These are phyloP conservation scores for Eupsilia transversa DNA, from an alignment of 2,888 invertebrate species.

Conservation along the genomic window DNA sequence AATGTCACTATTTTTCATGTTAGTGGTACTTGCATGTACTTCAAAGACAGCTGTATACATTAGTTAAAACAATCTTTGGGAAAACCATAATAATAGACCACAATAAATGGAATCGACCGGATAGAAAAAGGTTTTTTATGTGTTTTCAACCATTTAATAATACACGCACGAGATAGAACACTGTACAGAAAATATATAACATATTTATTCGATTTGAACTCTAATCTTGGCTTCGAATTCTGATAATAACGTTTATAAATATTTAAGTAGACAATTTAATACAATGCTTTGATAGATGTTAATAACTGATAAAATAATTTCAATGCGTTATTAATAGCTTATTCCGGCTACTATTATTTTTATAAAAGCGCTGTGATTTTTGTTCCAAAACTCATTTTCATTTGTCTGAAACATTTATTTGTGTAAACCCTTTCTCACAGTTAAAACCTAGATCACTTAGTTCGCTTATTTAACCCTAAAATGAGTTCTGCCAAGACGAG, in stretches of 20 bases:
- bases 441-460: slow-evolving; percentile 30
- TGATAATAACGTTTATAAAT: slow-evolving; percentile 51
- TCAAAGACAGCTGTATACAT: neutral
- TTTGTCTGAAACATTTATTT: slow-evolving; percentile 27
- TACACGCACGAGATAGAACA: slow-evolving; percentile 12
- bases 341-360: slow-evolving; percentile 24
- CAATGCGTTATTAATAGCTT: slow-evolving; percentile 22
- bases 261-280: slow-evolving; percentile 56
- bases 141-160: slow-evolving; percentile 20
- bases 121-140: neutral
- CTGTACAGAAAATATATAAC: slow-evolving; percentile 22
- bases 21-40: neutral
- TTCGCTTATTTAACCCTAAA: slow-evolving; percentile 45
- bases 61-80: neutral
- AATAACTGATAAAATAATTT: slow-evolving; percentile 40
- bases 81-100: neutral
- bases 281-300: slow-evolving; percentile 43
- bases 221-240: too few species aligned
- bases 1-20: neutral
- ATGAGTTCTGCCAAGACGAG: slow-evolving; percentile 37
- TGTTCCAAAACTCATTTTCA: slow-evolving; percentile 10
- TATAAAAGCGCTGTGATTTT: slow-evolving; percentile 20
- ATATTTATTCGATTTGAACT: slow-evolving; percentile 33
- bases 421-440: slow-evolving; percentile 14
- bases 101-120: neutral